Evolutionary conservation across 2,113 vertebrate genomes (phyloP).

Genomic region (Phylloscopus whistleri): DNA sequence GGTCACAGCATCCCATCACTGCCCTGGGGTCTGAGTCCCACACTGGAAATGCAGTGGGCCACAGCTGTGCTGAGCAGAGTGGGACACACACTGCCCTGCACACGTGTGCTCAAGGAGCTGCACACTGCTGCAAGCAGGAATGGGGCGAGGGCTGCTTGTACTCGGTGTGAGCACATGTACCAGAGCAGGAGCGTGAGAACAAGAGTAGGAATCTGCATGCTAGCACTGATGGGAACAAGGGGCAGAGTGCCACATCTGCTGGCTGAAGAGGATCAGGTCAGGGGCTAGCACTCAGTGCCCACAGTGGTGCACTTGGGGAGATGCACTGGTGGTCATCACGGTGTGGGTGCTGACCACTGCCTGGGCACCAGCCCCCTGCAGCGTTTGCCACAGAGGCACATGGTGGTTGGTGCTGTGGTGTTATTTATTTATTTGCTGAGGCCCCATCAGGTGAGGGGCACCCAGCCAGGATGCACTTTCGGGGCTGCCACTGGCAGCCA

Average conservation of each 20-base stretch:
- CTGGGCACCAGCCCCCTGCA: not conserved
- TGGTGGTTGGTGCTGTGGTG: not conserved
- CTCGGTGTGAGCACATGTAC: not conserved
- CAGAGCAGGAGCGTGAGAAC: accelerated
- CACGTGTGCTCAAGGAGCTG: accelerated
- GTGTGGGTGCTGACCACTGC: not conserved
- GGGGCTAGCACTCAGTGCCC: not conserved
- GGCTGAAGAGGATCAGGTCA: not conserved
- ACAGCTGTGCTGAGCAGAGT: accelerated
- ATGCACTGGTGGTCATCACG: not conserved
- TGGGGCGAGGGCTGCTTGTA: not conserved
- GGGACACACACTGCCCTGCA: not conserved
- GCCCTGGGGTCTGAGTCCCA: not conserved
- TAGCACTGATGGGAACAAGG: not conserved
- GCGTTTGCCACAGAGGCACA: constrained; percentile 36
- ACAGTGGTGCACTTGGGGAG: not conserved
- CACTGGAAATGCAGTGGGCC: not conserved
- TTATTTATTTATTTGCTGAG: constrained; percentile 75
- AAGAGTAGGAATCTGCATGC: not conserved
- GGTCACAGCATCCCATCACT: not conserved
- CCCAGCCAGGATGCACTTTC: constrained; percentile 34
- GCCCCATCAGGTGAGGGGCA: constrained; percentile 67
- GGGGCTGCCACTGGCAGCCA: constrained; percentile 56
- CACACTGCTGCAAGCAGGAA: not conserved
- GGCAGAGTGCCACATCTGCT: not conserved